Conservation (phyloP, 2,888 invertebrate genomes). For the Apodemia zela region DNA sequence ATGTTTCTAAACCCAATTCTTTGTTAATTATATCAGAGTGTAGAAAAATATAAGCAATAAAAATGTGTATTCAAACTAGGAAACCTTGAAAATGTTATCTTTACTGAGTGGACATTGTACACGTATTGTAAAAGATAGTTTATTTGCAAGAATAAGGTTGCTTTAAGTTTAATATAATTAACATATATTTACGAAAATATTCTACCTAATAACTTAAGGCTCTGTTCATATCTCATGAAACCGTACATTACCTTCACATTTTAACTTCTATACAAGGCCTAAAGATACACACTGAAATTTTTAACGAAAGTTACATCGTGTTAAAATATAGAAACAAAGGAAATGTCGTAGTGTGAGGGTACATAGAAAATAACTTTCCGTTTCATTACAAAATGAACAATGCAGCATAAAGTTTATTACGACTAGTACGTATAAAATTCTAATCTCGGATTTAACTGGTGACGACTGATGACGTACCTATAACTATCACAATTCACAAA, state of each 20-base stretch:
- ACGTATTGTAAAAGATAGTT: too few relatives aligned
- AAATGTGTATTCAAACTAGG: too few relatives aligned
- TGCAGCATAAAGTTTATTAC: too few relatives aligned
- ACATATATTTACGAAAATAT: too few relatives aligned
- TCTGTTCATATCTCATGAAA: not conserved
- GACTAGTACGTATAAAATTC: not conserved
- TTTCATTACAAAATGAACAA: not conserved
- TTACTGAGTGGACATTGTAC: too few relatives aligned
- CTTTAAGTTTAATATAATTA: too few relatives aligned
- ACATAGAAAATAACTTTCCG: not conserved
- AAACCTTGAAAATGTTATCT: too few relatives aligned
- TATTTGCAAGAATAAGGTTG: too few relatives aligned
- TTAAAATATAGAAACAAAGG: not conserved
- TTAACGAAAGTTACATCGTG: not conserved
- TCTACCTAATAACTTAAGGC: not conserved
- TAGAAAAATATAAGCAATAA: too few relatives aligned
- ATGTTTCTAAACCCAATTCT: too few relatives aligned
- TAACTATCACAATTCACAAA: not conserved
- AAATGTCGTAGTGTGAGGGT: not conserved
- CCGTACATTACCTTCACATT: too few relatives aligned
- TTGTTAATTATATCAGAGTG: too few relatives aligned
- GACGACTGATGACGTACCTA: constrained; percentile 2
- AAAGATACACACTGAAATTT: not conserved
- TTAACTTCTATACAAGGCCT: not conserved
- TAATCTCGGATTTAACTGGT: not conserved